phyloP scores from a whole-genome alignment of 2,888 invertebrate species.

The Lymantria monacha region DNA sequence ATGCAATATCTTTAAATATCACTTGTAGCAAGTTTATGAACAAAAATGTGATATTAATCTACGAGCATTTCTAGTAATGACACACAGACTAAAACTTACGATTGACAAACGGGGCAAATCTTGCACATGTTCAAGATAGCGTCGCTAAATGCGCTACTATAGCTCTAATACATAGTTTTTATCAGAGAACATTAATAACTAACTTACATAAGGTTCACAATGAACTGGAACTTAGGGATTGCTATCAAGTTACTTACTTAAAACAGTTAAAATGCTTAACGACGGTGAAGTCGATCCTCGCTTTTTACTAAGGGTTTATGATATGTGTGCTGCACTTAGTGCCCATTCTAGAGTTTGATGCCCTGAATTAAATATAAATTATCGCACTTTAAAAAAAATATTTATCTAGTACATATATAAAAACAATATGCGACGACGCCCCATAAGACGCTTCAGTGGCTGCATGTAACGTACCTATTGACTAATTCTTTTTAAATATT shows the following conservation, averaged over 20 bases:
- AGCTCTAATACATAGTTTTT: not conserved
- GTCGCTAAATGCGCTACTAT: not conserved
- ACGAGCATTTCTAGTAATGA: constrained; percentile 9
- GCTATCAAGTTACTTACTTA: not conserved
- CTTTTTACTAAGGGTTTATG: not conserved
- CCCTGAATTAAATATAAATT: too few relatives aligned
- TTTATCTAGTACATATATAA: too few relatives aligned
- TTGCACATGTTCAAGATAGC: not conserved
- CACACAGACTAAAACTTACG: constrained; percentile 1
- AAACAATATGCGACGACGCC: too few relatives aligned
- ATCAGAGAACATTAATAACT: not conserved
- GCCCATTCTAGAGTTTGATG: too few relatives aligned
- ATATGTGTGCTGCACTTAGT: constrained; percentile 5
- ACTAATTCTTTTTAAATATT: too few relatives aligned
- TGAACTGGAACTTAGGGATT: not conserved
- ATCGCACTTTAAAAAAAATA: too few relatives aligned
- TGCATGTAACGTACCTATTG: too few relatives aligned
- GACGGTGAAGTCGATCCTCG: not conserved
- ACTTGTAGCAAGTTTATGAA: constrained; percentile 9
- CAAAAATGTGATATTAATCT: constrained; percentile 5
- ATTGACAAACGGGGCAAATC: not conserved
- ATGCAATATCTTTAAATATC: constrained; percentile 15
- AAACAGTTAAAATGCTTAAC: not conserved
- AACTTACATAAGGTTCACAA: not conserved
- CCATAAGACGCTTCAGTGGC: too few relatives aligned